A percentile compares a stretch with the other conserved stretches of the same genome.
phyloP scores from a whole-genome alignment of 2,888 invertebrate species.

The Drosophila cracens region DNA sequence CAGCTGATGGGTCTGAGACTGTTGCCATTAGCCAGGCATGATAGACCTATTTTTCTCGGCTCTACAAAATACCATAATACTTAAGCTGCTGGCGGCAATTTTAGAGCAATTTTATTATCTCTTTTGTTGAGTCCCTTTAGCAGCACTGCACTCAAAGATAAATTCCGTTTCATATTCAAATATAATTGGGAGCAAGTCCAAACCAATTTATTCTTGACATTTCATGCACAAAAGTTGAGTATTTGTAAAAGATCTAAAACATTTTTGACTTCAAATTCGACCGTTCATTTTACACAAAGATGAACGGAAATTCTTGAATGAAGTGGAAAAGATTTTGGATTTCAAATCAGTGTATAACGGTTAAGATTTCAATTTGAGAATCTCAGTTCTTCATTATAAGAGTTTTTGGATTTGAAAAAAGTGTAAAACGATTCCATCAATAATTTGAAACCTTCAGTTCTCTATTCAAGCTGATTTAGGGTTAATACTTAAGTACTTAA shows the following conservation, averaged over 20 bases:
- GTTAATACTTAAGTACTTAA: not conserved
- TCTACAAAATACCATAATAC: constrained; percentile 16
- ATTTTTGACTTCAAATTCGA: not conserved
- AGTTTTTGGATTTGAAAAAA: not conserved
- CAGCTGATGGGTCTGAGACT: not conserved
- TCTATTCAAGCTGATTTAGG: not conserved
- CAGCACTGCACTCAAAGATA: not conserved
- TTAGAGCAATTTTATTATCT: constrained; percentile 33
- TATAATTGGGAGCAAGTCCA: not conserved
- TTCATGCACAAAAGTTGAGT: not conserved
- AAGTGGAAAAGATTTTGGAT: not conserved
- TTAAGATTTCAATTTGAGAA: not conserved
- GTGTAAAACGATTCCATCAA: not conserved
- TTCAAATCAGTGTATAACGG: not conserved
- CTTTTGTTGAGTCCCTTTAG: constrained; percentile 20
- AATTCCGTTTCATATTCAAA: not conserved
- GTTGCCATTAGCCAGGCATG: not conserved
- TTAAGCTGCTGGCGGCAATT: constrained; percentile 2
- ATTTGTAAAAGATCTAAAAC: not conserved
- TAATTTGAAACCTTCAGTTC: not conserved
- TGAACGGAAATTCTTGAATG: not conserved
- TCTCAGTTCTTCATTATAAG: not conserved
- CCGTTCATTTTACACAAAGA: not conserved
- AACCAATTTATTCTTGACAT: not conserved
- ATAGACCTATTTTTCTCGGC: constrained; percentile 12